Evolutionary conservation across 2,888 invertebrate species (phyloP).

Genomic region (Netelia fuscicornis): DNA sequence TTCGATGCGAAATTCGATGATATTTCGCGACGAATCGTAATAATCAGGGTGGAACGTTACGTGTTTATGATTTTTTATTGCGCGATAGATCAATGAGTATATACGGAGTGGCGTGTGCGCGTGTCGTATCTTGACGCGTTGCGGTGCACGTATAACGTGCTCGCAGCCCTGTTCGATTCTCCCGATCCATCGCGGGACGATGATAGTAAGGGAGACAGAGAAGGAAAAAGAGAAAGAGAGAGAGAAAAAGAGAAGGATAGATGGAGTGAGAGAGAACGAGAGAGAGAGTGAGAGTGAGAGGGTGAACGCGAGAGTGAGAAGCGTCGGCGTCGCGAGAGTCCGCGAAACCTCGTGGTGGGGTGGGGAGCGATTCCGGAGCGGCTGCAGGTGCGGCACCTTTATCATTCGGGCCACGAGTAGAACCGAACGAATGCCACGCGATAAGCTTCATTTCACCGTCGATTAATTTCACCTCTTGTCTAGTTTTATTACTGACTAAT

Average conservation of each 20-base stretch:
- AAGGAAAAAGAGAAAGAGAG: conserved; percentile 38
- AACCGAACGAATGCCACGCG: neutral
- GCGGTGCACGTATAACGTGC: conserved; percentile 76
- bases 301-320: conserved; percentile 21
- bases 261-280: conserved; percentile 28
- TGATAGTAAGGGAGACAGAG: conserved; percentile 28
- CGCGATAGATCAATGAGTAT: conserved; percentile 56
- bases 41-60: neutral
- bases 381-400: conserved; percentile 75
- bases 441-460: neutral
- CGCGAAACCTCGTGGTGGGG: conserved; percentile 73
- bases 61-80: conserved; percentile 6
- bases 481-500: neutral
- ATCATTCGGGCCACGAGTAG: conserved; percentile 55
- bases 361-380: conserved; percentile 72
- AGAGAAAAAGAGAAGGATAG: conserved; percentile 23
- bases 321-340: conserved; percentile 54
- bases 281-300: conserved; percentile 28
- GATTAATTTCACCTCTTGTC: neutral
- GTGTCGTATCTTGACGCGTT: conserved; percentile 77
- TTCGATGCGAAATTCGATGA: neutral
- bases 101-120: conserved; percentile 59
- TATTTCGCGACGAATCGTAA: neutral
- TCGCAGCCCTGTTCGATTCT: conserved; percentile 79
- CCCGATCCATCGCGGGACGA: conserved; percentile 67